These are phyloP conservation scores for Hermetia illucens DNA, from an alignment of 1,140 invertebrate genomes.

Conservation along the genomic window DNA sequence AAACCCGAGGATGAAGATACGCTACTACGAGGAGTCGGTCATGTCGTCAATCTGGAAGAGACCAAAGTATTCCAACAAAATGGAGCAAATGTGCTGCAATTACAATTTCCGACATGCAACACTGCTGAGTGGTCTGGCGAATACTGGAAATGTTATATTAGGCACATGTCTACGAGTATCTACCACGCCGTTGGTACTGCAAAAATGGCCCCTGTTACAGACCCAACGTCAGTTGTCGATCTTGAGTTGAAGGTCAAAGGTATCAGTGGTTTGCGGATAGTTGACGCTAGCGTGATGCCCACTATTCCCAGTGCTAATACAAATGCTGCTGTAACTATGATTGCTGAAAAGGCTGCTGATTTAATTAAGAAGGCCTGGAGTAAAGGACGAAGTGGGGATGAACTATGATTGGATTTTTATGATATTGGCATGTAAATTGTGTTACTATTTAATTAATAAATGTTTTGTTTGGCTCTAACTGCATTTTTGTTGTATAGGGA, in stretches of 20 bases:
- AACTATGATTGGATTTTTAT: neutral
- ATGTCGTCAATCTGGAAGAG: conserved; percentile 35
- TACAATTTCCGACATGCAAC: conserved; percentile 31
- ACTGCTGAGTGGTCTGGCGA: conserved; percentile 33
- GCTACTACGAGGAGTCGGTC: conserved; percentile 50
- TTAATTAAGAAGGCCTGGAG: conserved; percentile 47
- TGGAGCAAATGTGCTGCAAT: conserved; percentile 29
- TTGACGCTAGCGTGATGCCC: conserved; percentile 72
- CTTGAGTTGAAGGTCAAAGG: conserved; percentile 49
- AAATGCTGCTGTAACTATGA: conserved; percentile 62
- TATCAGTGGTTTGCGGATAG: conserved; percentile 51
- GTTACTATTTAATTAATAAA: no score
- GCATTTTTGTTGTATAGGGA: no score
- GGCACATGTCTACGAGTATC: conserved; percentile 43
- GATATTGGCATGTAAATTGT: no score
- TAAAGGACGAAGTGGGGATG: neutral
- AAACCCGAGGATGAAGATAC: conserved; percentile 55
- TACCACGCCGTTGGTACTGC: conserved; percentile 61
- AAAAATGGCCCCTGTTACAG: conserved; percentile 56
- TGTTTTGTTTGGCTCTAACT: no score
- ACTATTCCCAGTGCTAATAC: conserved; percentile 56
- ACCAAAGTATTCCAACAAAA: conserved; percentile 35
- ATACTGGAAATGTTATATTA: conserved; percentile 50
- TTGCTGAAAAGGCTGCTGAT: conserved; percentile 62
- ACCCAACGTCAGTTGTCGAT: conserved; percentile 50